Evolutionary conservation across 2,888 invertebrate genomes (phyloP).

Genomic region (Parascotia fuliginaria): DNA sequence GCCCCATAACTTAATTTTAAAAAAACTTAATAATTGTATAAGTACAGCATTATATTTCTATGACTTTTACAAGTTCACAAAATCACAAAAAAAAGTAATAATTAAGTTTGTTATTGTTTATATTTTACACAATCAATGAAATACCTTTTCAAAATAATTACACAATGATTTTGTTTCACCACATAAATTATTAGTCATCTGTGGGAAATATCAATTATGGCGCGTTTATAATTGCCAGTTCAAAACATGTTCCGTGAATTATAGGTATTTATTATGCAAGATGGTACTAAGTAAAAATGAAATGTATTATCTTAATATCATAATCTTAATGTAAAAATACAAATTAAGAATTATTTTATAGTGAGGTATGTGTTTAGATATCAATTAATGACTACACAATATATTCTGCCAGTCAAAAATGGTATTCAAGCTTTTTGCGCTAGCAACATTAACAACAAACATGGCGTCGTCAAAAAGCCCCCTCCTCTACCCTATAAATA

Average conservation of each 20-base stretch:
- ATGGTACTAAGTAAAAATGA: not conserved
- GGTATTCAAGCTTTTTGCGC: conserved; percentile 1
- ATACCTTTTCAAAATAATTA: conserved; percentile 23
- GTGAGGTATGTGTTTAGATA: too few species aligned
- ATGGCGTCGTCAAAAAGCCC: conserved; percentile 63
- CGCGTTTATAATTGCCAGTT: not conserved
- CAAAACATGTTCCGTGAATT: not conserved
- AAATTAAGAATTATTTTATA: too few species aligned
- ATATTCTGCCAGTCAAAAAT: too few species aligned
- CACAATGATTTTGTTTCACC: conserved; percentile 7
- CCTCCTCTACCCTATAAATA: conserved; percentile 29
- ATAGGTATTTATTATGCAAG: not conserved
- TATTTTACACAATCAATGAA: conserved; percentile 15
- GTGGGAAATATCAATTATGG: not conserved
- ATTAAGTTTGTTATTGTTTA: not conserved
- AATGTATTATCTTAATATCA: too few species aligned
- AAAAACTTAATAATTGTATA: too few species aligned
- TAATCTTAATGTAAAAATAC: too few species aligned
- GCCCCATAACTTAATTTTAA: too few species aligned
- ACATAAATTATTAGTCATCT: conserved; percentile 4
- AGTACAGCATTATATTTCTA: too few species aligned
- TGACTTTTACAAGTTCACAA: too few species aligned
- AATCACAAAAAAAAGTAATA: too few species aligned
- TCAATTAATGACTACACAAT: too few species aligned
- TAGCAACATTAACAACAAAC: conserved; percentile 57